Evolutionary conservation across 2,888 invertebrate genomes (phyloP).

Genomic region (Azorinus chamasolen): DNA sequence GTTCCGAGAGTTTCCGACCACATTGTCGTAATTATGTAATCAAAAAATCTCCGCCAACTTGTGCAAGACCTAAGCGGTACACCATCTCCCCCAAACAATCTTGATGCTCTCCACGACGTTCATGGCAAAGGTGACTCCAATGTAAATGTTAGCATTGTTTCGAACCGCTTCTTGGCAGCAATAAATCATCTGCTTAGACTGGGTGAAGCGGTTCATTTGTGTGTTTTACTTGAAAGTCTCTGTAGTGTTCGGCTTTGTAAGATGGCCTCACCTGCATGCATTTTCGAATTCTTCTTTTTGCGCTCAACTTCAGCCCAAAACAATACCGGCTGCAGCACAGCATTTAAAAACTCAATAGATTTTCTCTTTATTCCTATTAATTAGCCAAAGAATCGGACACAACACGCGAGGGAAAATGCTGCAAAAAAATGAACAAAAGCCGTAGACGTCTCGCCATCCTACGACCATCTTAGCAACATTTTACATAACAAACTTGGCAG

Average conservation of each 20-base stretch:
- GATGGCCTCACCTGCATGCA: slow-evolving; percentile 79
- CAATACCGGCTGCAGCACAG: slow-evolving; percentile 74
- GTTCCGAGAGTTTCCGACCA: slow-evolving; percentile 49
- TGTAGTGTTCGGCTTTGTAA: slow-evolving; percentile 75
- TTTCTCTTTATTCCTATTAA: slow-evolving; percentile 83
- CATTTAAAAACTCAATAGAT: slow-evolving; percentile 76
- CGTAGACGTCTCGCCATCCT: slow-evolving; percentile 56
- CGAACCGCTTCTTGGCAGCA: slow-evolving; percentile 81
- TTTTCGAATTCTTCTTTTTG: slow-evolving; percentile 68
- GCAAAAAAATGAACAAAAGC: slow-evolving; percentile 76
- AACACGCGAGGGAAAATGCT: slow-evolving; percentile 77
- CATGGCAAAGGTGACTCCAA: slow-evolving; percentile 56
- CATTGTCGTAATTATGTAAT: slow-evolving; percentile 52
- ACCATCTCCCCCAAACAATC: slow-evolving; percentile 41
- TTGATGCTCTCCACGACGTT: slow-evolving; percentile 43
- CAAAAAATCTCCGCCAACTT: slow-evolving; percentile 53
- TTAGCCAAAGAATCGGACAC: slow-evolving; percentile 83
- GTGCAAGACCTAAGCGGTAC: slow-evolving; percentile 41
- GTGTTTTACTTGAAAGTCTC: slow-evolving; percentile 76
- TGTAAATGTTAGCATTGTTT: slow-evolving; percentile 74
- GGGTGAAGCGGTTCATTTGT: slow-evolving; percentile 79
- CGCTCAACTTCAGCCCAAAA: slow-evolving; percentile 76
- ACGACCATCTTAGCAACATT: slow-evolving; percentile 55
- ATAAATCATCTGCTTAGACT: slow-evolving; percentile 83
- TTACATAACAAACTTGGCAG: slow-evolving; percentile 62